A percentile compares a stretch with the other conserved stretches of the same genome.
Evolutionary conservation across 1,140 invertebrate species (phyloP).

Genomic region (Drosophila miranda): DNA sequence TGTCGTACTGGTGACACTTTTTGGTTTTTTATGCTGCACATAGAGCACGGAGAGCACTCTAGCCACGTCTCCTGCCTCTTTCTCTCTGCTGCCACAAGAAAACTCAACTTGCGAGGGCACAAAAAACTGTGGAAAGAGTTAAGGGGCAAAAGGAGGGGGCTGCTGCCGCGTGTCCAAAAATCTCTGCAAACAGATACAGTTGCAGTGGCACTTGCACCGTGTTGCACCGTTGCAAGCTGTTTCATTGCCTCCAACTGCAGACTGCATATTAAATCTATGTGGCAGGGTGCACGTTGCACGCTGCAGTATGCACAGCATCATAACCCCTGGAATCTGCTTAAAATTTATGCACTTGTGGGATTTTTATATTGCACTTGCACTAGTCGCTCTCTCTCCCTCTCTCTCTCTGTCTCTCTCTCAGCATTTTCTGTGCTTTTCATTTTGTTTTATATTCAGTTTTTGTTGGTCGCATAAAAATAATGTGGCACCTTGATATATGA

Average conservation of each 20-base stretch:
- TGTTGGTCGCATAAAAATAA: conserved; percentile 34
- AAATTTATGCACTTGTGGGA: conserved; percentile 75
- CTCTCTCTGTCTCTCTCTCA: conserved; percentile 7
- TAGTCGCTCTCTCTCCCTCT: neutral
- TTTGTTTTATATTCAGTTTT: conserved; percentile 16
- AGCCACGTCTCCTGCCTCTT: neutral
- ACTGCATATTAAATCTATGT: conserved; percentile 49
- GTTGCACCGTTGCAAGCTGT: conserved; percentile 41
- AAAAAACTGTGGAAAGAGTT: conserved; percentile 21
- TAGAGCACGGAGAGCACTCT: neutral
- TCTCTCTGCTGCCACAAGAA: conserved; percentile 19
- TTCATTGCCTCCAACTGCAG: conserved; percentile 37
- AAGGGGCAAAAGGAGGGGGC: conserved; percentile 3
- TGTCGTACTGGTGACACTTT: conserved; percentile 50
- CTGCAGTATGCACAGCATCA: conserved; percentile 31
- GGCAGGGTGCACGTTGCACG: conserved; percentile 2
- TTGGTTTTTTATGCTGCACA: conserved; percentile 36
- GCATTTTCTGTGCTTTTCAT: neutral
- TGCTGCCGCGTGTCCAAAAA: conserved; percentile 58
- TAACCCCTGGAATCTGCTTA: conserved; percentile 52
- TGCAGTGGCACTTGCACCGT: conserved; percentile 5
- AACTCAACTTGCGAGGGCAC: conserved; percentile 32
- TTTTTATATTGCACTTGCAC: conserved; percentile 42
- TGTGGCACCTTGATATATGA: conserved; percentile 61
- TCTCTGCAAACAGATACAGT: conserved; percentile 52